Percentiles rank a stretch among this genome's conserved stretches.
These are phyloP conservation scores for Aegotheles bennettii DNA, from an alignment of 2,113 vertebrate species.

Conservation along the genomic window DNA sequence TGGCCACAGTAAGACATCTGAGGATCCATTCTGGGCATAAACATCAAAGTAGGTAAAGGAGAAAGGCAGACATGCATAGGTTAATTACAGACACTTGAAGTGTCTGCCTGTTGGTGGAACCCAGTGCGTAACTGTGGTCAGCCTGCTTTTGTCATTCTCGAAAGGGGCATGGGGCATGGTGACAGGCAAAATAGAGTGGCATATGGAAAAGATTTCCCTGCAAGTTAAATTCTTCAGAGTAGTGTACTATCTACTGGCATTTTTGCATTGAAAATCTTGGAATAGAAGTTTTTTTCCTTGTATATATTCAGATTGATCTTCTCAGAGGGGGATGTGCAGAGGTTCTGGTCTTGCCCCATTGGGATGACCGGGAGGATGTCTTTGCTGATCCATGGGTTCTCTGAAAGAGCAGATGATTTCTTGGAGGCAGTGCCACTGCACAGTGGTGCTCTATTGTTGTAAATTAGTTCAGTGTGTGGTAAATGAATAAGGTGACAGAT, in stretches of 20 bases:
- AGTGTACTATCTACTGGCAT: no score
- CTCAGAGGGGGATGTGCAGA: fast-evolving
- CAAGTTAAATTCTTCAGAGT: not conserved
- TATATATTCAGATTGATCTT: not conserved
- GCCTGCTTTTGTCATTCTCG: not conserved
- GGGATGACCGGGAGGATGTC: not conserved
- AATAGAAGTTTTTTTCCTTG: not conserved
- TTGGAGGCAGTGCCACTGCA: not conserved
- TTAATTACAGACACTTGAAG: not conserved
- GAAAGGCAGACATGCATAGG: not conserved
- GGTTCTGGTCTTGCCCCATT: not conserved
- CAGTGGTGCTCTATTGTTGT: not conserved
- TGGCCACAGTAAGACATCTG: not conserved
- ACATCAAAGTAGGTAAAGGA: not conserved
- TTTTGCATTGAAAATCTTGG: not conserved
- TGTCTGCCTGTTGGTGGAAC: not conserved
- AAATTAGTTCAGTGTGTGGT: not conserved
- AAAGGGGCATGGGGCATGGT: not conserved
- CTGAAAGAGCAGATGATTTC: not conserved
- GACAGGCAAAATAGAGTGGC: not conserved
- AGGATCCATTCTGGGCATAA: not conserved
- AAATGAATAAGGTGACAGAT: not conserved
- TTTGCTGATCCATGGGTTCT: not conserved
- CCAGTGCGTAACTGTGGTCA: not conserved
- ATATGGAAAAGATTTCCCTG: not conserved